Evolutionary conservation across 64 coral and sea anemone genomes (phyloP), one percentile per base, ranked within the genome.

Genomic region (Porites australiensis): DNA sequence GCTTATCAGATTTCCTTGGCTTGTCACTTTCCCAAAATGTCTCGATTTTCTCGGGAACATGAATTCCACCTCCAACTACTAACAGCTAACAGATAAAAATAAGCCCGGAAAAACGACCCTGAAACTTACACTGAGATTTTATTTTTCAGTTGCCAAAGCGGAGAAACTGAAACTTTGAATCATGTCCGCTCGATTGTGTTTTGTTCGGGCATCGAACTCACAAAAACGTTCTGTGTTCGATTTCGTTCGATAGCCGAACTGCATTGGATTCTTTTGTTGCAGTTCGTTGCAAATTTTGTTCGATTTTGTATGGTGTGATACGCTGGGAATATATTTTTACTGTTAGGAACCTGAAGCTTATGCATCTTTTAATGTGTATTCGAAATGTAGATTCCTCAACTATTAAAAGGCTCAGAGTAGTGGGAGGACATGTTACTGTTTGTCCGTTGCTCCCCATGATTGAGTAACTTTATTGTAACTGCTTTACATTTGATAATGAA

Each of bases 211-310:
- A 68, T 68, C 22, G 64, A 68, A 68, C 64, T 68, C 64, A 68
- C 64, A 20, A 14, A 68, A 68, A 68, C 64, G 64, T 68, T 68
- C 64, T 15, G 64, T 68, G 64, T 68, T 68, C 64, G 64, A 68
- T 68, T 68, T 68, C 64, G 64, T 68, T 68, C 64, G 64, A 68
- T 68, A 68, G 64, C 64, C 64, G 64, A 68, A 68, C 64, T 22
- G 64, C 64, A 68, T 68, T 68, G 64, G 64, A 68, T 20, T 68
- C 64, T 68, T 0, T 68, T 68, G 64, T 68, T 68, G 64, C 64
- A 68, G 16, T 68, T 68, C 64, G 64, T 68, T 68, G 64, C 15
- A 68, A 68, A 68, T 68, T 68, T 68, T 68, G 64, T 68, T 15
- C 64, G 64, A 15, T 68, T 68, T 68, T 68, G 64, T 68, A 19